phyloP scores from a whole-genome alignment of 2,888 invertebrate species.

The Sinopyrophorus schimmeli region DNA sequence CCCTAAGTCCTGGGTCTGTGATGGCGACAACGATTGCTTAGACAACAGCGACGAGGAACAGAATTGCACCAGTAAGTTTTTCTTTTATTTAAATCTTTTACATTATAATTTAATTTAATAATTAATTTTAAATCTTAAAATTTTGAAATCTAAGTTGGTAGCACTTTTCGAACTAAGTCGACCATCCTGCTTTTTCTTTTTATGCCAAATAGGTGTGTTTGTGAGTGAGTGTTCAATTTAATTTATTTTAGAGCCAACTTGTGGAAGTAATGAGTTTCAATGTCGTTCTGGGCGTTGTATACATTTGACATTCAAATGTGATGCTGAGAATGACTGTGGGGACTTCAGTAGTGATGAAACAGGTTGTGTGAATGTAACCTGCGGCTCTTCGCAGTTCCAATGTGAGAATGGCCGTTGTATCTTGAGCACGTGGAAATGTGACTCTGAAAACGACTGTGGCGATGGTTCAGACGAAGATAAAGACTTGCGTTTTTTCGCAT shows the following conservation, averaged over 20 bases:
- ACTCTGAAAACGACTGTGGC: conserved; percentile 95
- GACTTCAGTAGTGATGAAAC: conserved; percentile 94
- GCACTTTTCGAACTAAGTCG: too few species aligned
- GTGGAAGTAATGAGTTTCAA: conserved; percentile 87
- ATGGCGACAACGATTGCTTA: conserved; percentile 94
- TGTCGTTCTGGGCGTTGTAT: conserved; percentile 93
- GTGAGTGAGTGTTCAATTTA: too few species aligned
- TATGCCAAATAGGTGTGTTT: too few species aligned
- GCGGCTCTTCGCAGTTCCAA: conserved; percentile 86
- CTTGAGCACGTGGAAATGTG: conserved; percentile 92
- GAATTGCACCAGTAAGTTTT: conserved; percentile 83
- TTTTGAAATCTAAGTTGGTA: too few species aligned
- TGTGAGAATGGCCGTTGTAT: conserved; percentile 93
- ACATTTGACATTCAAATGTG: conserved; percentile 90
- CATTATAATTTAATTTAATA: too few species aligned
- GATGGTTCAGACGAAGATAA: conserved; percentile 94
- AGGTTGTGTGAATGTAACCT: conserved; percentile 90
- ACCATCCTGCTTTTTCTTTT: too few species aligned
- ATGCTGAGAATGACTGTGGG: conserved; percentile 94
- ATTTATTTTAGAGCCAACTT: conserved; percentile 86
- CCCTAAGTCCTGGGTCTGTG: conserved; percentile 93
- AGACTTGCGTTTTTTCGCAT: conserved; percentile 90
- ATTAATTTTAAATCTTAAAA: too few species aligned
- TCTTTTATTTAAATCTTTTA: too few species aligned
- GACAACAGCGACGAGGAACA: conserved; percentile 95